These are phyloP conservation scores for Lymantria dispar DNA, from an alignment of 2,888 invertebrate genomes.

Conservation along the genomic window DNA sequence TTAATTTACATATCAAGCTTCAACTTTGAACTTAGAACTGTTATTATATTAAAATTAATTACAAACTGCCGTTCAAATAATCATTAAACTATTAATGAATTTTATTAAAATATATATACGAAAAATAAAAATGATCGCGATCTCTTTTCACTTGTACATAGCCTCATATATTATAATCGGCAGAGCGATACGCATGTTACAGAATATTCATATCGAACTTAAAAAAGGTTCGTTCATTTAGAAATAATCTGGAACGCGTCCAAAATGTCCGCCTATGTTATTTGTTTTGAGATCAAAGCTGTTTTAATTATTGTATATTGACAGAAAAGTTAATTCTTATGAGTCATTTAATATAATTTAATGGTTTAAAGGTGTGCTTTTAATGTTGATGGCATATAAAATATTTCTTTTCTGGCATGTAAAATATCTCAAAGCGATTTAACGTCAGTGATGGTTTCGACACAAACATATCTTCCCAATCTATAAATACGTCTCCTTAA, in stretches of 20 bases:
- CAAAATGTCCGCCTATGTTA: constrained; percentile 55
- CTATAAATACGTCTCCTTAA: constrained; percentile 21
- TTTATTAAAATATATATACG: not conserved
- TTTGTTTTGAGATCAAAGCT: constrained; percentile 53
- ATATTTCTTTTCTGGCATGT: not conserved
- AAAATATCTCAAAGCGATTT: not conserved
- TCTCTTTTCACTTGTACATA: constrained; percentile 27
- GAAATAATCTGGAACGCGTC: constrained; percentile 65
- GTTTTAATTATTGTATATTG: constrained; percentile 53
- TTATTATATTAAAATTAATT: not conserved
- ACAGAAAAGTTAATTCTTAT: constrained; percentile 9
- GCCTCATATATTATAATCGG: constrained; percentile 37
- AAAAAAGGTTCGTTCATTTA: constrained; percentile 52
- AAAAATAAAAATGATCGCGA: constrained; percentile 10
- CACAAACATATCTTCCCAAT: not conserved
- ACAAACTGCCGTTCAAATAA: too few species aligned
- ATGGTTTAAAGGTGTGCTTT: not conserved
- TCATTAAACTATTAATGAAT: too few species aligned
- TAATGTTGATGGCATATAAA: not conserved
- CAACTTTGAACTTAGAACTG: not conserved
- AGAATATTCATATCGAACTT: constrained; percentile 70
- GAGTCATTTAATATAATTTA: not conserved
- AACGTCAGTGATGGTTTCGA: not conserved
- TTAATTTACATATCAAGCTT: not conserved
- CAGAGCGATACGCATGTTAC: constrained; percentile 60